Percentiles rank a stretch among this genome's conserved stretches.
Evolutionary conservation across 2,113 vertebrate genomes (phyloP).

Genomic region (Dascyllus trimaculatus): DNA sequence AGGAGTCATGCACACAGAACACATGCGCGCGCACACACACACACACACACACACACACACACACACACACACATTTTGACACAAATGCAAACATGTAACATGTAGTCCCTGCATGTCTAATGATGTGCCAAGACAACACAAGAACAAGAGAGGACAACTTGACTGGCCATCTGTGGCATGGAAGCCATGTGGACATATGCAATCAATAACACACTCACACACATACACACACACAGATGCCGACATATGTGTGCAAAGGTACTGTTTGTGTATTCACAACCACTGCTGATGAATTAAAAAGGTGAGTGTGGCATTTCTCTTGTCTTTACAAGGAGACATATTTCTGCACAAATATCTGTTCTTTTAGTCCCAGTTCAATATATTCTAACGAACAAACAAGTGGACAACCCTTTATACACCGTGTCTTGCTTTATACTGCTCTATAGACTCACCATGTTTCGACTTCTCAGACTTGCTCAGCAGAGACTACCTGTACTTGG

Average conservation of each 20-base stretch:
- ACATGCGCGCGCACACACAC: slow-evolving; percentile 3
- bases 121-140: slow-evolving; percentile 65
- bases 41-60: slow-evolving; percentile 17
- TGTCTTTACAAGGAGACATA: too few relatives aligned
- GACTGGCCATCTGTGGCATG: slow-evolving; percentile 73
- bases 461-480: too few relatives aligned
- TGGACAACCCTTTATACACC: too few relatives aligned
- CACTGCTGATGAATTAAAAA: neutral
- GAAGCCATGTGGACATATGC: slow-evolving; percentile 59
- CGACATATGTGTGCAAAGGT: neutral
- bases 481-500: too few relatives aligned
- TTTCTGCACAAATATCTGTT: too few relatives aligned
- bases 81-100: slow-evolving; percentile 17
- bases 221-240: neutral
- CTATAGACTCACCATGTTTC: too few relatives aligned
- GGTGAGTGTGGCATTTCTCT: too few relatives aligned
- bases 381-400: too few relatives aligned
- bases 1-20: slow-evolving; percentile 42
- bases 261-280: neutral
- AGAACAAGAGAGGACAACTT: slow-evolving; percentile 55
- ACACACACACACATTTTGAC: slow-evolving; percentile 14
- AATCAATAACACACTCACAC: slow-evolving; percentile 63
- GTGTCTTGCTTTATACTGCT: too few relatives aligned
- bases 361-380: too few relatives aligned
- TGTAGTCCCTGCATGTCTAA: slow-evolving; percentile 74